Evolutionary conservation across 1,140 invertebrate species (phyloP), one percentile per base, ranked within the genome.

Genomic region (Hypothenemus hampei): DNA sequence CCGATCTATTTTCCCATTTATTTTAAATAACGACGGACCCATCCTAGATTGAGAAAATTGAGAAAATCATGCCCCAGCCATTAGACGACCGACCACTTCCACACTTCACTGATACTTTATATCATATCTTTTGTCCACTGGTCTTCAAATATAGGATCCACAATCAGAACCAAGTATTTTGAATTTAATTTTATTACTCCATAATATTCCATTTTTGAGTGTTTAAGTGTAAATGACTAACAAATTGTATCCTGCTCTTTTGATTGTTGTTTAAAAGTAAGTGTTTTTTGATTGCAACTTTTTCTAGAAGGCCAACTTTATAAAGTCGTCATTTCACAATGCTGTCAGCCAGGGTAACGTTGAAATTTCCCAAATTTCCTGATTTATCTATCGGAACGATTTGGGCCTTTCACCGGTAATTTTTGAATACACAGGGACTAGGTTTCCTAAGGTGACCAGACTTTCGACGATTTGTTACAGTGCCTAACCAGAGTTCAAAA

Each of bases 1-100:
- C 16, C 21, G 1, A 26, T 45, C 43, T 24, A 45, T 45, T 26
- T 45, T 18, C n/a, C 16, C 39, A 18, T 7, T 36, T 36, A 36
- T 36, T 13, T 36, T 36, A n/a, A 7, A 5, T 5, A 1, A 6
- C n/a, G n/a, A n/a, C 15, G 39, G 39, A 21, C 39, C 6, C 10
- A 21, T 41, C 15, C 43, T 3, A 24, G n/a, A 45, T 15, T 13
- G 4, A 7, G n/a, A n/a, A n/a, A n/a, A n/a, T n/a, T n/a, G n/a
- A n/a, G 21, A 24, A 15, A 45, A 45, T 11, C 43, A 45, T 16
- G 4, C 39, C 20, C 39, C 16, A 19, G 20, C 39, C 39, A 18
- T 41, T 19, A 41, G 5, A 16, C 15, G 4, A 6, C 39, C 20
- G 5, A 15, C 13, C 5, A 7, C 39, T 19, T 41, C n/a, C n/a